Conservation (phyloP, 1,140 invertebrate genomes). For the Drosophila santomea region DNA sequence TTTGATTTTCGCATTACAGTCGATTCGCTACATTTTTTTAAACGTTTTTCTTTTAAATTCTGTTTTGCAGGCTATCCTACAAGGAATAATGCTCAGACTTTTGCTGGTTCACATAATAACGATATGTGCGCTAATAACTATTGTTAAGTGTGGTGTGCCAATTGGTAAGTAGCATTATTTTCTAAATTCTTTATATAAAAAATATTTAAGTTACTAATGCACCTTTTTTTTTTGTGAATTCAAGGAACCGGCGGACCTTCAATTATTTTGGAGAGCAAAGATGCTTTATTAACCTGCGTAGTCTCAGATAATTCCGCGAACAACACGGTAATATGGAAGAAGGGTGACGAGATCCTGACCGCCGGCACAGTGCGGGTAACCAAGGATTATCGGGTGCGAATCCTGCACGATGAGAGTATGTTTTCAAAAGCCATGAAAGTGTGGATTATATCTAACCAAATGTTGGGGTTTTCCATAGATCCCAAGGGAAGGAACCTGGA, state of each 20-base stretch:
- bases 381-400: slow-evolving; percentile 88
- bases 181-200: neutral
- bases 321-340: slow-evolving; percentile 90
- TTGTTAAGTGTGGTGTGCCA: slow-evolving; percentile 80
- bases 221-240: too few species aligned
- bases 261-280: slow-evolving; percentile 88
- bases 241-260: slow-evolving; percentile 82
- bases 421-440: neutral
- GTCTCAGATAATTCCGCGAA: slow-evolving; percentile 88
- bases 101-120: slow-evolving; percentile 70
- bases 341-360: slow-evolving; percentile 89
- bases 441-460: neutral
- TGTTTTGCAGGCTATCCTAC: slow-evolving; percentile 60
- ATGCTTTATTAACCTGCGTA: slow-evolving; percentile 91
- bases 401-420: slow-evolving; percentile 90
- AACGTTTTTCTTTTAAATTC: neutral
- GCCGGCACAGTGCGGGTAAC: slow-evolving; percentile 90
- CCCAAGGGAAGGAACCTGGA: slow-evolving; percentile 84
- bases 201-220: neutral
- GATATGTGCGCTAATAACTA: slow-evolving; percentile 78
- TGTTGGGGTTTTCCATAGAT: slow-evolving; percentile 63
- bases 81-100: slow-evolving; percentile 80
- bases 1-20: slow-evolving; percentile 12
- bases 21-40: neutral
- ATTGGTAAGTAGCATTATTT: slow-evolving; percentile 63